Evolutionary conservation across 2,113 vertebrate species (phyloP), one percentile per base, ranked within the genome.

Genomic region (Zapus hudsonius): DNA sequence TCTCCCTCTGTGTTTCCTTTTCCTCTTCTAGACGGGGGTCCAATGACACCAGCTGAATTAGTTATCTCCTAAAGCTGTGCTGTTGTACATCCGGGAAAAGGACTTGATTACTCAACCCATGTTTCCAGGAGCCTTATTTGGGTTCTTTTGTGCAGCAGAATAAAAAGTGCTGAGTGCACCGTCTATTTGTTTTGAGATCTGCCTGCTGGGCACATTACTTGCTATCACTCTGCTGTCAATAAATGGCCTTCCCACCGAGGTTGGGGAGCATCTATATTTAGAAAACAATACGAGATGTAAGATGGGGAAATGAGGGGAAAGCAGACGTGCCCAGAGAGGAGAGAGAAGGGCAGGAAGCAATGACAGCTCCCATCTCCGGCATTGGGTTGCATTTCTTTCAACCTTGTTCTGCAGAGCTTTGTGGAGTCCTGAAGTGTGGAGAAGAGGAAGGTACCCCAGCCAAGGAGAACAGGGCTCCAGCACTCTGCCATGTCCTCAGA

Each of bases 141-240:
- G 85, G 88, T 80, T 74, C 93, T 96, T 98, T 95, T 96, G 93
- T 97, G 96, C 90, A 80, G 44, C 27, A 23, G 44, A 95, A 86
- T 93, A 89, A 95, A 97, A 97, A 95, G 66, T 87, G 95, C 96
- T 97, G 95, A 97, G 94, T 29, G 93, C 82, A 97, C 89, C 66
- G 84, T 97, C 91, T 96, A 76, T 96, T 98, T 98, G 95, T 96
- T 96, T 31, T 94, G 57, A 76, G n/a, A 90, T 96, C 93, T 96
- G 95, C 90, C 94, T 96, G 47, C 91, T 97, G 96, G 96, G 95
- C 94, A 78, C 96, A 89, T 95, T 93, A 96, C 95, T 97, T 81
- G 96, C 90, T 96, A 96, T 95, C 86, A 29, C 95, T 97, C 94
- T 84, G 90, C 86, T 97, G 95, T 97, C 7, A 64, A 93, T 92